Evolutionary conservation across 2,888 invertebrate genomes (phyloP), one percentile per base, ranked within the genome.

Genomic region (Aromia moschata): DNA sequence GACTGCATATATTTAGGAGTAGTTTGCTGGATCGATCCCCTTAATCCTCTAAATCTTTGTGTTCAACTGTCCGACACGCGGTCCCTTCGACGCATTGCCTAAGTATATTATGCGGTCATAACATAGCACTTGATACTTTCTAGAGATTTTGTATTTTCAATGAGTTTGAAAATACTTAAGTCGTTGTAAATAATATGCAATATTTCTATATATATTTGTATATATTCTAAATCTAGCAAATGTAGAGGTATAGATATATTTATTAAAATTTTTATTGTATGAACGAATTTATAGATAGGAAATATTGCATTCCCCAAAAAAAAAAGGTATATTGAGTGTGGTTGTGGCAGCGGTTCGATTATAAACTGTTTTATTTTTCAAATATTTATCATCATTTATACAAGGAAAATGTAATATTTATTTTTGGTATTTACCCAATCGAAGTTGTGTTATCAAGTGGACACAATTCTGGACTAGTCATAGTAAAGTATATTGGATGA

Each of bases 391-490:
- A 20, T 30, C 38, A 40, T 37, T 49, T 41, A 41, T 49, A 16
- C 14, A 18, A 52, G 15, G 40, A 31, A 52, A 41, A 52, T 31
- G 52, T 40, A 46, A 36, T 55, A 46, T 46, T 45, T 45, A 55
- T 55, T 46, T 38, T 31, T 56, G 38, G 47, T 49, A 41, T 59
- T 59, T 64, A 52, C 37, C 30, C 30, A 57, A 40, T 51, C 60
- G 44, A 62, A 65, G 62, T 60, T 67, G 64, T 71, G 55, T 70
- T 70, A 31, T 31, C 31, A 43, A 56, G 17, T 62, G 40, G 45
- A 63, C 72, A 76, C 73, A 72, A 72, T 74, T 76, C 70, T 72
- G 74, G 74, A 76, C 80, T 80, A 80, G 80, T 80, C 80, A 80
- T 78, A 73, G 73, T 77, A 76, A 77, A 74, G 78, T 77, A 75